These are phyloP conservation scores for Lichenostomus cassidix DNA, from an alignment of 2,113 vertebrate species.

Conservation along the genomic window DNA sequence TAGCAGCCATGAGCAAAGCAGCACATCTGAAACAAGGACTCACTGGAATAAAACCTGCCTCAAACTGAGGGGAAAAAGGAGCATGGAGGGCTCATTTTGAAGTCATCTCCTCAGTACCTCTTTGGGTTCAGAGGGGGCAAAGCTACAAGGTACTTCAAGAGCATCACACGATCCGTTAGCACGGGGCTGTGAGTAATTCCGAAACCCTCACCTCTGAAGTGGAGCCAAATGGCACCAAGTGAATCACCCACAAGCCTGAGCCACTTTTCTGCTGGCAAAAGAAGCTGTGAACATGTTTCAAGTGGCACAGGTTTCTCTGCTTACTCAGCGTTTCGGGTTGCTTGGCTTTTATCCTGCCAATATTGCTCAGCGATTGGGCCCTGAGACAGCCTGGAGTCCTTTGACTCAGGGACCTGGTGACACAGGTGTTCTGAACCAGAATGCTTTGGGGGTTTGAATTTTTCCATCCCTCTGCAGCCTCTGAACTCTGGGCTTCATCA, in stretches of 20 bases:
- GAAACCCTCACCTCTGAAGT: conserved; percentile 26
- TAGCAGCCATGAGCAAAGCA: not conserved
- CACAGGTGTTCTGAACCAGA: not conserved
- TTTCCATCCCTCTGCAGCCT: not conserved
- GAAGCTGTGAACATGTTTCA: not conserved
- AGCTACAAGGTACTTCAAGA: not conserved
- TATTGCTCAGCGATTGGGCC: not conserved
- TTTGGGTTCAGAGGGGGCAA: not conserved
- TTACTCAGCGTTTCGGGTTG: not conserved
- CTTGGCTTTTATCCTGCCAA: not conserved
- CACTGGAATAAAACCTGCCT: not conserved
- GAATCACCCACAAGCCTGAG: not conserved
- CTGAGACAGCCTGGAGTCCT: not conserved
- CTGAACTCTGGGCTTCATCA: not conserved
- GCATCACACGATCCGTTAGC: not conserved
- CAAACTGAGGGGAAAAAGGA: not conserved
- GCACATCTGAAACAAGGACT: not conserved
- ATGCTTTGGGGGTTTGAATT: not conserved
- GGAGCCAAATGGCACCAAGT: not conserved
- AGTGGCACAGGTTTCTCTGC: not conserved
- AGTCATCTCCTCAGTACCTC: not conserved
- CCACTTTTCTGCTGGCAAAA: not conserved
- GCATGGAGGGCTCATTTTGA: not conserved
- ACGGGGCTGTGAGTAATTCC: not conserved
- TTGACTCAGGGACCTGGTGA: not conserved